These are phyloP conservation scores for Rhagium mordax DNA, from an alignment of 2,888 invertebrate species.

Conservation along the genomic window DNA sequence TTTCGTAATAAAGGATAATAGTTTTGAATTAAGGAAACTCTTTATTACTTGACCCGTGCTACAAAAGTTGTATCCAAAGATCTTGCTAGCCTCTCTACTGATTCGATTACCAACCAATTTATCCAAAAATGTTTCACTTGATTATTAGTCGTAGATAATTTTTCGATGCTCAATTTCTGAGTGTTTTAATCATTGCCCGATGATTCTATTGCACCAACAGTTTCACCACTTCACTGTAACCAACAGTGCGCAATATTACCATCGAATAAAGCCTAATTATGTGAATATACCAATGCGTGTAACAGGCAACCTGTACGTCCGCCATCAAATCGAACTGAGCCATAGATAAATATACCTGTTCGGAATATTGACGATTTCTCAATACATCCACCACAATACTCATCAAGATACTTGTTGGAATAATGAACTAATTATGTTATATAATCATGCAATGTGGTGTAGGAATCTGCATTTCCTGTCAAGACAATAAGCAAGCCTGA, in stretches of 20 bases:
- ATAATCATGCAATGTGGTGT: slow-evolving; percentile 8
- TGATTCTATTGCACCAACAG: too few relatives aligned
- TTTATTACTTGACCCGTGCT: too few relatives aligned
- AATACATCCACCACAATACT: slow-evolving; percentile 18
- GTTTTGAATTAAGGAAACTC: too few relatives aligned
- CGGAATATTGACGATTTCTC: slow-evolving; percentile 26
- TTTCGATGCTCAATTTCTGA: too few relatives aligned
- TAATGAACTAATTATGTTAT: slow-evolving; percentile 17
- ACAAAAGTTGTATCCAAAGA: too few relatives aligned
- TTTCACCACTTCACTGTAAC: too few relatives aligned
- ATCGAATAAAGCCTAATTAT: background rate
- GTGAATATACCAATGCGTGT: background rate
- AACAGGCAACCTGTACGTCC: slow-evolving; percentile 28
- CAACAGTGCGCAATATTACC: background rate
- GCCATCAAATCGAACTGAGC: slow-evolving; percentile 6
- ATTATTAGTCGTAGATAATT: too few relatives aligned
- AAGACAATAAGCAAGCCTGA: slow-evolving; percentile 16
- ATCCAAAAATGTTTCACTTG: too few relatives aligned
- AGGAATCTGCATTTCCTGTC: background rate
- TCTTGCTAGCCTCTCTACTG: too few relatives aligned
- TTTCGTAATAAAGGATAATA: too few relatives aligned
- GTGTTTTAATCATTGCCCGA: too few relatives aligned
- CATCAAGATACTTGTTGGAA: slow-evolving; percentile 23
- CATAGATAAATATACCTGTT: slow-evolving; percentile 1
- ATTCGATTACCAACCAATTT: too few relatives aligned